Base-by-base conservation (phyloP, 2,113 vertebrate genomes). In the Cyanoramphus novaezelandiae region DNA sequence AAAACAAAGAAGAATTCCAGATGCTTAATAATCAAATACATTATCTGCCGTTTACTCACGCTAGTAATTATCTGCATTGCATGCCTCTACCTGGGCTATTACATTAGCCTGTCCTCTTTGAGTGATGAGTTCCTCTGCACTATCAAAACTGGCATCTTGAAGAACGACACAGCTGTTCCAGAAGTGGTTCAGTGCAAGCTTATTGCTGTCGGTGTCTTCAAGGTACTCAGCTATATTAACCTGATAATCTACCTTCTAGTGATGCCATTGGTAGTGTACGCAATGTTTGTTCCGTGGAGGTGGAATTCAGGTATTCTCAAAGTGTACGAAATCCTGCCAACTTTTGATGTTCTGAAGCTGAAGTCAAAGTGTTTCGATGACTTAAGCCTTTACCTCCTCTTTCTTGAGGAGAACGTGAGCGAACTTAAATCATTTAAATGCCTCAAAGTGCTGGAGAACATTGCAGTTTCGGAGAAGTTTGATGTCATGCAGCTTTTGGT, bases 351-450 rank as follows among this genome's bases (percentile, higher is more conserved):
- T 67, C 96, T 99, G 81, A 98, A 98, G 53, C 88, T 98, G 62
- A 97, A 98, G 81, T 98, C 97, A 1, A 98, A 98, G 16, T 86
- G 95, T 70, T 99, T 99, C 94, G 98, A 99, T 10, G 99, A 99
- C 96, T 98, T 99, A 95, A 99, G 99, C 90, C 98, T 99, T 94
- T 99, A 99, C 88, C 97, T 99, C 63, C 98, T 99, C 74, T 99
- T 99, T 97, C 97, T 99, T 75, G 98, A 99, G 64, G 99, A 99
- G 97, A 99, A 99, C 2, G 97, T 99, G 77, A 99, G 99, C 60
- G 98, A 99, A 87, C 98, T 99, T 43, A 99, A 99, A 92, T 99
- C 99, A 7, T 99, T 98, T 95, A 99, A 99, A 88, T 99, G 99
- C 91, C 98, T 99, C 43, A 99, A 99, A 98, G 99, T 99, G 49